These are phyloP conservation scores for Aphidoletes aphidimyza DNA, from an alignment of 2,888 invertebrate genomes.

Conservation along the genomic window DNA sequence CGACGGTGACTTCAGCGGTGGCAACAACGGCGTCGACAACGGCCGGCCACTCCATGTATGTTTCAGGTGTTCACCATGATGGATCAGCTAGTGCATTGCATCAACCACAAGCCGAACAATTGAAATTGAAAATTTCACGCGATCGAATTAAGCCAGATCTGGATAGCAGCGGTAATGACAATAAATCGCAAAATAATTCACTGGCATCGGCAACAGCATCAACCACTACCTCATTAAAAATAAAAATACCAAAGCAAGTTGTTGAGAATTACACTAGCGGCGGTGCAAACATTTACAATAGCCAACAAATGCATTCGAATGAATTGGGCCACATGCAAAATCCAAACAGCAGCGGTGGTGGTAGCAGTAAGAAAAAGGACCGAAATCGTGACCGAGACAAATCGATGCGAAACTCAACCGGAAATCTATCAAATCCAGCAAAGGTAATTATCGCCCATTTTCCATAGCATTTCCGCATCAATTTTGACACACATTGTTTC, in stretches of 20 bases:
- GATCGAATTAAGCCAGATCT: conserved; percentile 73
- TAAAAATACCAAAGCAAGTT: conserved; percentile 83
- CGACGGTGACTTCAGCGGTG: not conserved
- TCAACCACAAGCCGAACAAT: conserved; percentile 67
- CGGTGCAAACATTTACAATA: conserved; percentile 25
- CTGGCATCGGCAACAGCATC: conserved; percentile 59
- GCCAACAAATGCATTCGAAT: conserved; percentile 45
- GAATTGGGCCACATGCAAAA: conserved; percentile 14
- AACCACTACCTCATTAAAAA: conserved; percentile 70
- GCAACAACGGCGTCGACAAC: not conserved
- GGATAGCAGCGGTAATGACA: conserved; percentile 55
- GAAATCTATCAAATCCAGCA: conserved; percentile 59
- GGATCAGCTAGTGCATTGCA: conserved; percentile 56
- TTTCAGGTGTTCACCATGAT: conserved; percentile 60
- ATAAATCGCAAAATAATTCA: conserved; percentile 59
- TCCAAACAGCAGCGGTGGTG: conserved; percentile 58
- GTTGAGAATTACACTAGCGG: conserved; percentile 68
- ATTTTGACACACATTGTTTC: not conserved
- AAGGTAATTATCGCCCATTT: conserved; percentile 60
- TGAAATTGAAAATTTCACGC: conserved; percentile 86
- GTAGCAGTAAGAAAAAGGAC: conserved; percentile 64
- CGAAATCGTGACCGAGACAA: conserved; percentile 63
- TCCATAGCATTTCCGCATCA: not conserved
- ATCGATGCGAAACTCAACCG: not conserved
- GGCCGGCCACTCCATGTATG: not conserved